Base-by-base conservation (phyloP, 2,113 vertebrate genomes). In the Xenotilapia leptura region DNA sequence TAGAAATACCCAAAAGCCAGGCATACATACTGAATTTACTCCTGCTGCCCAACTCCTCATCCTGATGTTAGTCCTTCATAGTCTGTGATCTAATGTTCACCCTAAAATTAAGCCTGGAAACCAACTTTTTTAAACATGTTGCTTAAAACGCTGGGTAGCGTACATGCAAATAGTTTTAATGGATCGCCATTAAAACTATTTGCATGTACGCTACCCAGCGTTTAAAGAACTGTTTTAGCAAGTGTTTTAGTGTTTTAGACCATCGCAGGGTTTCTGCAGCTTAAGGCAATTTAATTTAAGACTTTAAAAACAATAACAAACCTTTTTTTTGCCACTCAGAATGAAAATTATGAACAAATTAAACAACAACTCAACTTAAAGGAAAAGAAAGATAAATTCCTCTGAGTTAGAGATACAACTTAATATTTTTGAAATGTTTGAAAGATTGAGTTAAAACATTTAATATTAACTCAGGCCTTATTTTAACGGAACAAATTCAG, bases 401-500 rank as follows among this genome's bases (percentile, higher is more conserved):
- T 47, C 23, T 17, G n/a, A 42, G 7, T 42, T 70, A 6, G 3
- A 0, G 65, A 42, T 14, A 23, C 38, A 70, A 9, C 58, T 19
- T 68, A 40, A 40, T 40, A 21, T 23, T 40, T 68, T 23, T 68
- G 6, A 68, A 68, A 40, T 21, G 7, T 68, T 68, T 68, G 62
- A 68, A 40, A 14, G 11, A 70, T 15, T 70, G 2, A 3, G 12
- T 70, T 42, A 40, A 21, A 21, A 9, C n/a, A 4, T 70, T 42
- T 70, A 14, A 70, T 4, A 4, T 6, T 21, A 42, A 70, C 1
- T 42, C 1, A 2, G 62, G n/a, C 36, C 19, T 70, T 21, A 23
- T 23, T 70, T 68, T 21, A 68, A 21, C 1, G 0, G 0, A 12
- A 73, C 2, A 45, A 73, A 26, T n/a, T n/a, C n/a, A n/a, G n/a